Base-by-base conservation (phyloP, 2,113 vertebrate species). In the Gymnobelideus leadbeateri region DNA sequence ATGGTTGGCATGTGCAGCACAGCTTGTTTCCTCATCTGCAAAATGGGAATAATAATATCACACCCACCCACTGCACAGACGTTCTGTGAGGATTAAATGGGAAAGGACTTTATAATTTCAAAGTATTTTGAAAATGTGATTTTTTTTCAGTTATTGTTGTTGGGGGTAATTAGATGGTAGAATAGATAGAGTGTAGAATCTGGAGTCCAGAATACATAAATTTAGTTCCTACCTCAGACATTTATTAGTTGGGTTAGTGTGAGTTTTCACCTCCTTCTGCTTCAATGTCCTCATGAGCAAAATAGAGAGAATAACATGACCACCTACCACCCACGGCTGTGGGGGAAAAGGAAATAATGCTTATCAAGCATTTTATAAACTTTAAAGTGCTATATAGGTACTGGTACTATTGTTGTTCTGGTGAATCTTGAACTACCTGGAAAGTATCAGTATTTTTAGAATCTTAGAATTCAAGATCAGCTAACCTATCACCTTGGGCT, bases 21-120 rank as follows among this genome's bases (percentile, higher is more conserved):
- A 84, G 68, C 68, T 84, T 84, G 68, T 43, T 84, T 84, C 68
- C 68, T 84, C n/a, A 84, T 84, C 68, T 84, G 68, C 68, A 84
- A 84, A 84, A 84, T 84, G 68, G 68, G 68, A n/a, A 84, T 84
- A 84, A 84, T 84, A 84, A 84, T 84, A 84, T 84, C 68, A 84
- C 37, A 43, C 68, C 68, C n/a, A 84, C 68, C 68, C 68, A 84
- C 68, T 43, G 14, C 68, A 43, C 68, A 84, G 68, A 43, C 68
- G 1, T 84, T 43, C 37, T 84, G 68, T 43, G 68, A 84, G 19
- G 68, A 84, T 84, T 84, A 21, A 84, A 84, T 84, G n/a, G n/a
- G 68, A 84, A 84, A 84, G 23, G 68, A 84, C 68, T 77, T 77
- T 23, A 84, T 84, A 21, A 84, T 43, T 84, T 23, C 68, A 84